Percentiles rank a stretch among this genome's conserved stretches.
phyloP scores from a whole-genome alignment of 35 echinoderm and acorn worm species.

The Apostichopus japonicus region DNA sequence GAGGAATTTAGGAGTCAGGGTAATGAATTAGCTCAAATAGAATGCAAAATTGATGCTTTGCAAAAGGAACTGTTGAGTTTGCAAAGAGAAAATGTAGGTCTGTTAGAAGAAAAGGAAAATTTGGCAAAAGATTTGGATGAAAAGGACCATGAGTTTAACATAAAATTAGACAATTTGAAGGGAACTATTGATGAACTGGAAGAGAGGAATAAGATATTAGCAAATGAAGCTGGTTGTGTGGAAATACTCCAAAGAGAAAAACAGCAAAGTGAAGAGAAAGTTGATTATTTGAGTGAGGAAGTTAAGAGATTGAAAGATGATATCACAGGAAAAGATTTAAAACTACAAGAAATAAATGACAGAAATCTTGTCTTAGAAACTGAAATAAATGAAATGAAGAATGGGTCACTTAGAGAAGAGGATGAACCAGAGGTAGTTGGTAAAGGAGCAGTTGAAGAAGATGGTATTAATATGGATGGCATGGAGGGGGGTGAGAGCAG shows the following conservation, averaged over 20 bases:
- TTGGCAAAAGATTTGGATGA: slow-evolving; percentile 44
- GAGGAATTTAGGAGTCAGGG: slow-evolving; percentile 3
- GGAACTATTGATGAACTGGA: slow-evolving; percentile 1
- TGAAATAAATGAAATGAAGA: neutral
- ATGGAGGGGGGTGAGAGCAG: neutral
- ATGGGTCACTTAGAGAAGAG: neutral
- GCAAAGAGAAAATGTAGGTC: slow-evolving; percentile 44
- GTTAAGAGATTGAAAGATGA: neutral
- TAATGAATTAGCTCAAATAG: slow-evolving; percentile 5
- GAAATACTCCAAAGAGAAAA: slow-evolving; percentile 9
- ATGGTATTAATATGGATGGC: neutral
- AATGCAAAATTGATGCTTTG: slow-evolving; percentile 34
- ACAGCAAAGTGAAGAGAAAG: neutral
- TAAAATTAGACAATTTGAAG: neutral
- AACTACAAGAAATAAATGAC: neutral
- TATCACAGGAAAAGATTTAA: neutral
- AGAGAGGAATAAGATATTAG: slow-evolving; percentile 40
- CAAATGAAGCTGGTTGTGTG: neutral
- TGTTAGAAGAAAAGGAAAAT: slow-evolving; percentile 11
- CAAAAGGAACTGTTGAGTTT: slow-evolving; percentile 54
- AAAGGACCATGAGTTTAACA: slow-evolving; percentile 12
- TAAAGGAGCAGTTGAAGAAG: neutral
- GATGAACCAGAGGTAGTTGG: neutral
- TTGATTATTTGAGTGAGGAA: slow-evolving; percentile 5
- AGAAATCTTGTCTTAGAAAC: slow-evolving; percentile 9